phyloP scores from a whole-genome alignment of 2,113 vertebrate species.

The Hippocampus barbouri region DNA sequence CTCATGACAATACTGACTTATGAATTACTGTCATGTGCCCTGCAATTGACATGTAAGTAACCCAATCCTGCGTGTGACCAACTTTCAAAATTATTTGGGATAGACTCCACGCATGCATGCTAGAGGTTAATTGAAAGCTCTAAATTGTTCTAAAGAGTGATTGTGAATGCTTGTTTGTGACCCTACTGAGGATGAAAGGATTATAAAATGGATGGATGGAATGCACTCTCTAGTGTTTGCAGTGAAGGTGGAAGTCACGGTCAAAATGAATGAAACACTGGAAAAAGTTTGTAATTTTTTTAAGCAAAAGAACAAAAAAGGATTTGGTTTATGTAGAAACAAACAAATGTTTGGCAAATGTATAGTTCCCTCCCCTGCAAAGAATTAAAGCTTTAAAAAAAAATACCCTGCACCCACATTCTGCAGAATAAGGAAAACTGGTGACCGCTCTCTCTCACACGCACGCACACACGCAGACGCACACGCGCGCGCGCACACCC shows the following conservation, averaged over 20 bases:
- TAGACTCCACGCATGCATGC: not conserved
- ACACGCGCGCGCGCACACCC: no score
- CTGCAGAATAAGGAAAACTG: constrained; percentile 51
- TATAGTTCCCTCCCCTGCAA: constrained; percentile 75
- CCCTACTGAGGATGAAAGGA: no score
- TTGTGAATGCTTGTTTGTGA: no score
- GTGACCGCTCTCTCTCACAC: not conserved
- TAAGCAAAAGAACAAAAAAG: constrained; percentile 75
- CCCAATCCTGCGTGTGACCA: no score
- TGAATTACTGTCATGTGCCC: not conserved
- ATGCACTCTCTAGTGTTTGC: not conserved
- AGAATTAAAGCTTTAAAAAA: constrained; percentile 84
- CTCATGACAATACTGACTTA: not conserved
- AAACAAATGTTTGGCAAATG: constrained; percentile 82
- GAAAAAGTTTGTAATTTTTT: constrained; percentile 64
- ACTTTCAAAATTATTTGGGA: not conserved
- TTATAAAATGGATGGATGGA: not conserved
- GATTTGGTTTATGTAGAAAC: constrained; percentile 89
- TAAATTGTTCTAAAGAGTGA: no score
- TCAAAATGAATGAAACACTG: constrained; percentile 66
- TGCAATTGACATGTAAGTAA: not conserved
- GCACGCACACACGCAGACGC: no score
- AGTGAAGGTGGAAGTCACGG: not conserved
- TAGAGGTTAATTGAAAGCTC: not conserved
- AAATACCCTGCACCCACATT: constrained; percentile 50